Evolutionary conservation across 2,113 vertebrate genomes (phyloP).

Genomic region (Heterotilapia buettikoferi): DNA sequence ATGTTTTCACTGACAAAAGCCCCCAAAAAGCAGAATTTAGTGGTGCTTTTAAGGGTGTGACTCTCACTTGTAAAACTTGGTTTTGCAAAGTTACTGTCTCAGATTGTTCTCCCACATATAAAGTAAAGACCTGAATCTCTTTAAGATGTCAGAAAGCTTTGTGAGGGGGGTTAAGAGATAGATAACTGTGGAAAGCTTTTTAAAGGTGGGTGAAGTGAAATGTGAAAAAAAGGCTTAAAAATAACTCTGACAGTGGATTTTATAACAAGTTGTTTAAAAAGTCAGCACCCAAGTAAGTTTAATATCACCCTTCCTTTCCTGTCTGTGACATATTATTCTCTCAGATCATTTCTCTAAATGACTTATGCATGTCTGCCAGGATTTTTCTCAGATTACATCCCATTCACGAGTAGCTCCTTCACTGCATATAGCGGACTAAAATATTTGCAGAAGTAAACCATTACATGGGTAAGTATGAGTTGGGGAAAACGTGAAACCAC

Average conservation of each 20-base stretch:
- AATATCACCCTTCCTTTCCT: not conserved
- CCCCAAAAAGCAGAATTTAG: not conserved
- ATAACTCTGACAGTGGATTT: not conserved
- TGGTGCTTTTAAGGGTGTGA: not conserved
- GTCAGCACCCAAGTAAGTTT: not conserved
- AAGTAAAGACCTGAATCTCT: not conserved
- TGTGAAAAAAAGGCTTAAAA: not conserved
- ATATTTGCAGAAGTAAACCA: slow-evolving; percentile 45
- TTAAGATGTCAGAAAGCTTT: not conserved
- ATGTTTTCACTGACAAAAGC: not conserved
- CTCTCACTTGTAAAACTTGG: not conserved
- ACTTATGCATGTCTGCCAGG: not conserved
- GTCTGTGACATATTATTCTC: not conserved
- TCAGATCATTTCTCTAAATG: not conserved
- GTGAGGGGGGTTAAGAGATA: not conserved
- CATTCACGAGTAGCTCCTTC: not conserved
- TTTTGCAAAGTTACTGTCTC: not conserved
- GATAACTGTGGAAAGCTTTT: not conserved
- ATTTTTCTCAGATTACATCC: not conserved
- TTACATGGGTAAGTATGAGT: slow-evolving; percentile 51
- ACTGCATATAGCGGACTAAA: not conserved
- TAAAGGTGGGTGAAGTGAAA: not conserved
- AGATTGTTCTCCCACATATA: not conserved
- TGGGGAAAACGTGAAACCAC: slow-evolving; percentile 47
- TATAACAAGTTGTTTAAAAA: not conserved